Conservation (phyloP, 2,888 invertebrate genomes). For the Endomychus coccineus region DNA sequence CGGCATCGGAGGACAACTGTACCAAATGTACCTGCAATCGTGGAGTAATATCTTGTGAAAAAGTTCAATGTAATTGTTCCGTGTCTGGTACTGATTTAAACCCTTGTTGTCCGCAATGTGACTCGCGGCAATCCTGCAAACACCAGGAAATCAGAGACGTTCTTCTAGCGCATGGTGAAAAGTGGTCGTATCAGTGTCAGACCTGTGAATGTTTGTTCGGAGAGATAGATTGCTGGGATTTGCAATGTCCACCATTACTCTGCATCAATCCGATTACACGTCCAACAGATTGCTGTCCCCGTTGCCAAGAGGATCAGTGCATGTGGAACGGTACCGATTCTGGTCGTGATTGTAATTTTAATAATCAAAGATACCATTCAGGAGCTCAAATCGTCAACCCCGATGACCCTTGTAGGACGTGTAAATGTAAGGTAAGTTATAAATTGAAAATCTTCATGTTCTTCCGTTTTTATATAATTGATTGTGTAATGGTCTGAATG, state of each 20-base stretch:
- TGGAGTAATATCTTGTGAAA: constrained; percentile 62
- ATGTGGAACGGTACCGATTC: constrained; percentile 36
- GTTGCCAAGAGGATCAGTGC: constrained; percentile 56
- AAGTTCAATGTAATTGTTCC: constrained; percentile 63
- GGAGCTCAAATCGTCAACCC: constrained; percentile 54
- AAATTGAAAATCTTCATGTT: not conserved
- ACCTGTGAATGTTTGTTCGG: constrained; percentile 87
- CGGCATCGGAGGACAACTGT: constrained; percentile 44
- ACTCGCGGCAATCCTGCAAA: constrained; percentile 62
- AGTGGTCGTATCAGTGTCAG: constrained; percentile 88
- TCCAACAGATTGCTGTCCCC: constrained; percentile 63
- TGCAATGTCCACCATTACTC: constrained; percentile 68
- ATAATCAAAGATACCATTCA: constrained; percentile 52
- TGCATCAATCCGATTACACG: constrained; percentile 57
- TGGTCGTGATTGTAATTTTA: constrained; percentile 54
- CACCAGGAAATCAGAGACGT: constrained; percentile 74
- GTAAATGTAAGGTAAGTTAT: constrained; percentile 63
- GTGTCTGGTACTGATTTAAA: constrained; percentile 46
- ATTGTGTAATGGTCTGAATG: constrained; percentile 31
- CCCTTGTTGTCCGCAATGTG: constrained; percentile 76
- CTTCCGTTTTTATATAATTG: constrained; percentile 13
- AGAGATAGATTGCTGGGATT: constrained; percentile 83
- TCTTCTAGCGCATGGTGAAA: constrained; percentile 71
- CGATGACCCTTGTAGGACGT: constrained; percentile 61
- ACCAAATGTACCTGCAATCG: constrained; percentile 47